These are phyloP conservation scores for Hippoglossus hippoglossus DNA, from an alignment of 2,797 vertebrate species.

Conservation along the genomic window DNA sequence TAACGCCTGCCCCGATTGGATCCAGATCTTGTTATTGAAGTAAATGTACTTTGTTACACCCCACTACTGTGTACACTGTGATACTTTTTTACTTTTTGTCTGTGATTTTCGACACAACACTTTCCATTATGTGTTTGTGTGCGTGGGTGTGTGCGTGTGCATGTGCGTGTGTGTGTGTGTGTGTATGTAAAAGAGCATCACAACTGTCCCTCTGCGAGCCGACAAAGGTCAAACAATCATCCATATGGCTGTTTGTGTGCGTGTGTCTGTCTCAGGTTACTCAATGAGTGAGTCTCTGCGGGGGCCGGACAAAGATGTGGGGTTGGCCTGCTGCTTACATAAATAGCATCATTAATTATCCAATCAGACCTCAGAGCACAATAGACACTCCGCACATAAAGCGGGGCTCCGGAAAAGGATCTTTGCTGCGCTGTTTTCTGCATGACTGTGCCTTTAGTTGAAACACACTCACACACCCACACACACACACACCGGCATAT, in stretches of 20 bases:
- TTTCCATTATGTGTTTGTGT: not conserved
- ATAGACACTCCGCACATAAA: conserved; percentile 62
- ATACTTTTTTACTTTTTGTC: not conserved
- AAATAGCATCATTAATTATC: conserved; percentile 82
- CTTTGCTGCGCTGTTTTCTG: conserved; percentile 78
- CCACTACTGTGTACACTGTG: too few species aligned
- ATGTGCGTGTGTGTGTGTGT: conserved; percentile 5
- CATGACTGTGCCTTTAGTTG: conserved; percentile 80
- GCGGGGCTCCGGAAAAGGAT: conserved; percentile 63
- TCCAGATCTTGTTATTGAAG: too few species aligned
- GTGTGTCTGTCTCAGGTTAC: conserved; percentile 51
- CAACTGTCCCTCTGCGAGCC: conserved; percentile 12
- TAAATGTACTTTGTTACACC: too few species aligned
- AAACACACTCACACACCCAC: conserved; percentile 24
- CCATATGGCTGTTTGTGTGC: conserved; percentile 9
- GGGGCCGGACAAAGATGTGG: conserved; percentile 47
- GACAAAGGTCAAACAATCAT: conserved; percentile 44
- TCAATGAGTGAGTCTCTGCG: conserved; percentile 25
- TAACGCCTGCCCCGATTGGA: too few species aligned
- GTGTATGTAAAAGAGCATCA: not conserved
- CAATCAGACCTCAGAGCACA: conserved; percentile 74
- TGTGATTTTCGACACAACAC: too few species aligned
- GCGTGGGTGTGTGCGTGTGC: not conserved
- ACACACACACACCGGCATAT: conserved; percentile 43
- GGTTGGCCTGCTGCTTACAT: conserved; percentile 55